Evolutionary conservation across 2,113 vertebrate species (phyloP).

Genomic region (Eurystomus gularis): DNA sequence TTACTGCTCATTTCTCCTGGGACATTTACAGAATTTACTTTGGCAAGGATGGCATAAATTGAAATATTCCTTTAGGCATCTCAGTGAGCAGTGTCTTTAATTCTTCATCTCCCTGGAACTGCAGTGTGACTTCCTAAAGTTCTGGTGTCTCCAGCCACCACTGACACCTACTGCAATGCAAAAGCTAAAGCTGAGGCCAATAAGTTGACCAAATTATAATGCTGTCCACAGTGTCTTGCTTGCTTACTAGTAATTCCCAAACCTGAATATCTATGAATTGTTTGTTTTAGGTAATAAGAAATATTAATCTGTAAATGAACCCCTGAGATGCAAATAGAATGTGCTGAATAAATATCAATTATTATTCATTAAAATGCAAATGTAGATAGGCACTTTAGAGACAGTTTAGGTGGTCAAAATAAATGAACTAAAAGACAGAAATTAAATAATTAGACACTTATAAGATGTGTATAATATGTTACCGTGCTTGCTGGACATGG

Average conservation of each 20-base stretch:
- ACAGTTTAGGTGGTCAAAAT: background rate
- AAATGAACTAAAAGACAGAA: background rate
- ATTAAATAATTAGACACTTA: background rate
- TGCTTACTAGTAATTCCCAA: background rate
- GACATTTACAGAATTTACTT: background rate
- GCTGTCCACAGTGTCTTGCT: background rate
- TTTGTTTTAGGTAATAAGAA: slow-evolving; percentile 49
- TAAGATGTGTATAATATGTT: background rate
- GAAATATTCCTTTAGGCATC: background rate
- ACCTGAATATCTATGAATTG: background rate
- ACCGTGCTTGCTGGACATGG: background rate
- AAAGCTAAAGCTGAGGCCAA: background rate
- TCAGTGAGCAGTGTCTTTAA: background rate
- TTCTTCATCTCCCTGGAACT: background rate
- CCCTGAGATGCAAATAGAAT: background rate
- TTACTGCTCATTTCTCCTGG: background rate
- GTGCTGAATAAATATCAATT: slow-evolving; percentile 30
- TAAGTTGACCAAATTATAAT: background rate
- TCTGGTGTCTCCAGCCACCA: background rate
- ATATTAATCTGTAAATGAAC: slow-evolving; percentile 26
- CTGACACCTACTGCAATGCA: background rate
- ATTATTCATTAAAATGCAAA: slow-evolving; percentile 61
- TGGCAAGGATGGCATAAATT: background rate
- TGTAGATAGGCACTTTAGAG: background rate
- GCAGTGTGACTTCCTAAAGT: background rate